phyloP scores from a whole-genome alignment of 1,140 invertebrate species.

The Orchestia grillus region DNA sequence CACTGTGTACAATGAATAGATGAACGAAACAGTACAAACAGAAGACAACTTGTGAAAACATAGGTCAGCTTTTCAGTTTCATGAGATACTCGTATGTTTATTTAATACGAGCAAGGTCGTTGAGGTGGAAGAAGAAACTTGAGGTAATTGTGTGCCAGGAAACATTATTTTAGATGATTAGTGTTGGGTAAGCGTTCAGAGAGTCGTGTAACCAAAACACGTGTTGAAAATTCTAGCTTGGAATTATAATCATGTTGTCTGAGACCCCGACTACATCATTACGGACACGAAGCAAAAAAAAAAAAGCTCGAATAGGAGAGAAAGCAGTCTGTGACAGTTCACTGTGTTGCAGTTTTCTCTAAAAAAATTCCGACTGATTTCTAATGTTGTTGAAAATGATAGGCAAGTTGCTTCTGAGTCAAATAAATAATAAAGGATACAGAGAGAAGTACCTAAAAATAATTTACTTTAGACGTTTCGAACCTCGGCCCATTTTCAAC shows the following conservation, averaged over 20 bases:
- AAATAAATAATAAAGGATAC: too few species aligned
- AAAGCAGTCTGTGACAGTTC: background rate
- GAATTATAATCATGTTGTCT: background rate
- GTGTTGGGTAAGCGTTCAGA: background rate
- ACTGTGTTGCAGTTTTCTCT: background rate
- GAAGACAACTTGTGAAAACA: too few species aligned
- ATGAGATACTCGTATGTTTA: too few species aligned
- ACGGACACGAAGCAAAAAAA: background rate
- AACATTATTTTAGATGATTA: background rate
- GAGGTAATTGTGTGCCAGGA: background rate
- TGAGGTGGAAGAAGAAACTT: background rate
- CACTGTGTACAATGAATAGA: too few species aligned
- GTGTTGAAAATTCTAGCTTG: background rate
- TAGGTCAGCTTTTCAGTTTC: too few species aligned
- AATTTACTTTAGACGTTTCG: too few species aligned
- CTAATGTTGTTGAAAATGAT: too few species aligned
- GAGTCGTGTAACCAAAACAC: background rate
- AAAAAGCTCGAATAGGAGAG: background rate
- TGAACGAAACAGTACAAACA: too few species aligned
- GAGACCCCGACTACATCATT: background rate
- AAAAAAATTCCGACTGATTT: background rate
- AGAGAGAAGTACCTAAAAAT: too few species aligned
- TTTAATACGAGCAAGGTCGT: too few species aligned
- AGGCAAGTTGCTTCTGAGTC: too few species aligned
- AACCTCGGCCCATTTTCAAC: too few species aligned